Evolutionary conservation across 30 jellyfish, hydroid and myxozoan genomes (phyloP).

Genomic region (Aurelia sp.): DNA sequence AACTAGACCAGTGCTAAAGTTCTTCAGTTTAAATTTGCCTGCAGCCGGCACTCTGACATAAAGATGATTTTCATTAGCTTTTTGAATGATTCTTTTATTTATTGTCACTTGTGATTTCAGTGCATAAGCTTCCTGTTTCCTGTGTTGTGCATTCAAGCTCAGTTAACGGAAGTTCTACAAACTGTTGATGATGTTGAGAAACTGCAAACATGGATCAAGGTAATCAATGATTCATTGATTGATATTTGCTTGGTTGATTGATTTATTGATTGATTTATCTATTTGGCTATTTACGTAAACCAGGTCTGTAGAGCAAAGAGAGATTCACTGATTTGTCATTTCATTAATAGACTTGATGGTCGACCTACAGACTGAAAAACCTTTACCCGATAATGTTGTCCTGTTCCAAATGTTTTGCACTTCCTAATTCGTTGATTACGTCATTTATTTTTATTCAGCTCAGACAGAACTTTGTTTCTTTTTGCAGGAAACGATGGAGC

Average conservation of each 20-base stretch:
- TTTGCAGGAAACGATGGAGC: conserved; percentile 56
- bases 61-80: too few relatives aligned
- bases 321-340: too few relatives aligned
- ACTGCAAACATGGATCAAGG: conserved; percentile 83
- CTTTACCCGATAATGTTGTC: too few relatives aligned
- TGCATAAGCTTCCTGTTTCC: conserved; percentile 81
- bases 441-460: too few relatives aligned
- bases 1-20: background rate
- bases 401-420: too few relatives aligned
- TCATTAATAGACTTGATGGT: too few relatives aligned
- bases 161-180: conserved; percentile 58
- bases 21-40: background rate
- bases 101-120: conserved; percentile 21
- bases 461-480: background rate
- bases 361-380: too few relatives aligned
- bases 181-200: conserved; percentile 23
- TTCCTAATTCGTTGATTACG: background rate
- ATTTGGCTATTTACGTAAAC: too few relatives aligned
- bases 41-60: too few relatives aligned
- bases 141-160: conserved; percentile 71
- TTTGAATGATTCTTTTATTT: background rate
- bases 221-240: background rate
- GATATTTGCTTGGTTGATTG: too few relatives aligned
- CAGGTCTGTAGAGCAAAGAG: too few relatives aligned
- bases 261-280: too few relatives aligned